A percentile compares a stretch with the other conserved stretches of the same genome.
Conservation (phyloP, 2,888 invertebrate species). For the Copidosoma aretas region DNA sequence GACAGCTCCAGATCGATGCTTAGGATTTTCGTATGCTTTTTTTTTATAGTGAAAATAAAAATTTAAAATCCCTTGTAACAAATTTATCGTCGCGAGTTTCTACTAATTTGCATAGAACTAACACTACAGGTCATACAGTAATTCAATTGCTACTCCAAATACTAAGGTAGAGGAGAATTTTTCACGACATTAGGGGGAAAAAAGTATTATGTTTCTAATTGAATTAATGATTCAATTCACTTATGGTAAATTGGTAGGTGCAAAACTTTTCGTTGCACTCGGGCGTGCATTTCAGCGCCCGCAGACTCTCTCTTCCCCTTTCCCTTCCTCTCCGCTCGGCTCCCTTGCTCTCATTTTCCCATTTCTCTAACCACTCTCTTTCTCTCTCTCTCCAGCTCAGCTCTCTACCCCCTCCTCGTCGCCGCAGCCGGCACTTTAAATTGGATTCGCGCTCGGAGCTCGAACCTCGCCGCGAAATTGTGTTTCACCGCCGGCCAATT, state of each 20-base stretch:
- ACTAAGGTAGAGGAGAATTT: slow-evolving; percentile 6
- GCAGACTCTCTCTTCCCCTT: slow-evolving; percentile 13
- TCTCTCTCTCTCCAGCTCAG: slow-evolving; percentile 15
- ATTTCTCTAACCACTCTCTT: slow-evolving; percentile 27
- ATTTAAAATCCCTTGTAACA: no score
- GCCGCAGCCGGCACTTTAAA: slow-evolving; percentile 50
- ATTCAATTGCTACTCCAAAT: neutral
- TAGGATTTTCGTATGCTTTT: no score
- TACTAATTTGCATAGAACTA: neutral
- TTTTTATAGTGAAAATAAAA: no score
- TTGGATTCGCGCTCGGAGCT: slow-evolving; percentile 53
- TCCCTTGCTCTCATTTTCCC: slow-evolving; percentile 20
- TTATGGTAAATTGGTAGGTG: slow-evolving; percentile 42
- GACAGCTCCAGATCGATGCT: no score
- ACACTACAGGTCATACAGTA: neutral
- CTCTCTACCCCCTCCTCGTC: slow-evolving; percentile 15
- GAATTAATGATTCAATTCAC: slow-evolving; percentile 45
- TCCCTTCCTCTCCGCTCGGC: slow-evolving; percentile 8
- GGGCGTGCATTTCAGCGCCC: slow-evolving; percentile 32
- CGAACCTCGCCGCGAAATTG: slow-evolving; percentile 54
- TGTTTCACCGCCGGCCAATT: slow-evolving; percentile 58
- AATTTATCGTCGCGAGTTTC: no score
- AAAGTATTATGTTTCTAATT: slow-evolving; percentile 36
- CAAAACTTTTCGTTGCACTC: slow-evolving; percentile 40
- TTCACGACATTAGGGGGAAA: neutral